These are phyloP conservation scores for Parascotia fuliginaria DNA, from an alignment of 2,888 invertebrate genomes.

Conservation along the genomic window DNA sequence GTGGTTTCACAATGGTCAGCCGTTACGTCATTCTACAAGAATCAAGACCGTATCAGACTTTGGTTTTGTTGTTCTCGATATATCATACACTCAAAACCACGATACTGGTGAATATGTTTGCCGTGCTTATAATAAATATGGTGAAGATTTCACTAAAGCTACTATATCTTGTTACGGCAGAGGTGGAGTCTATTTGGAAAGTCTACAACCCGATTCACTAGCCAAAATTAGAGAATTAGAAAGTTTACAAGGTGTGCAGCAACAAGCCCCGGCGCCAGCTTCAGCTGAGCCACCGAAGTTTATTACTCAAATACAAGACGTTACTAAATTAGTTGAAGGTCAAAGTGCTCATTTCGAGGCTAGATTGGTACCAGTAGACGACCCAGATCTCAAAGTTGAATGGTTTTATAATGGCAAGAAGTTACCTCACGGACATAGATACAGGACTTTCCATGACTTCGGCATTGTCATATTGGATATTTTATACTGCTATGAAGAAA, in stretches of 20 bases:
- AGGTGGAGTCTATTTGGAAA: constrained; percentile 95
- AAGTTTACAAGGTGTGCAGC: constrained; percentile 88
- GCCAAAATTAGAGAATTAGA: constrained; percentile 95
- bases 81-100: constrained; percentile 96
- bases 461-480: constrained; percentile 98
- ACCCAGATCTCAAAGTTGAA: constrained; percentile 97
- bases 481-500: constrained; percentile 97
- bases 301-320: constrained; percentile 93
- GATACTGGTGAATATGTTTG: constrained; percentile 98
- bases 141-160: constrained; percentile 95
- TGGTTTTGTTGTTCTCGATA: constrained; percentile 97
- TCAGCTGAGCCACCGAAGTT: constrained; percentile 95
- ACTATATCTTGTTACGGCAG: constrained; percentile 93
- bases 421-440: constrained; percentile 97
- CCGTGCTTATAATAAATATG: constrained; percentile 95
- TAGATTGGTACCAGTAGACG: constrained; percentile 95
- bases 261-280: constrained; percentile 87
- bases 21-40: constrained; percentile 94
- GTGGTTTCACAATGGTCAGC: constrained; percentile 98
- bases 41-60: constrained; percentile 98
- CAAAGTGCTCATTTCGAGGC: constrained; percentile 98
- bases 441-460: constrained; percentile 98
- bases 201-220: constrained; percentile 95
- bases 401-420: constrained; percentile 98
- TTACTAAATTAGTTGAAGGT: constrained; percentile 95